Base-by-base conservation (phyloP, 1,140 invertebrate genomes). In the Octopus bimaculoides region DNA sequence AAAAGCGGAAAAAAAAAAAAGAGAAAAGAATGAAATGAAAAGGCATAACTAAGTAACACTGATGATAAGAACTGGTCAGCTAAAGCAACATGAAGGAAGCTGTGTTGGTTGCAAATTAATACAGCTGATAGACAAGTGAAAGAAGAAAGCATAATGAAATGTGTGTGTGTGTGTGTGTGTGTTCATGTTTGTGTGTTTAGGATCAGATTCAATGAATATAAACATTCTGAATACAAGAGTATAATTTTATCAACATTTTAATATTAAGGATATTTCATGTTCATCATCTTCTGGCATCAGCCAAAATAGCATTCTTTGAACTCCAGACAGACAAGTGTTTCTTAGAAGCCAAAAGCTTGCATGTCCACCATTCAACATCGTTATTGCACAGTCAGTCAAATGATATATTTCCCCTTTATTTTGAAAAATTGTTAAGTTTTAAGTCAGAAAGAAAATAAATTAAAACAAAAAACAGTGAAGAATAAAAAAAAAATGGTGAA, bases 351-450 rank as follows among this genome's bases (percentile, higher is more conserved):
- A 71, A 71, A 61, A 61, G 17, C 9, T 17, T 12, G 17, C 66
- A 71, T 71, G 17, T n/a, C 26, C 66, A 12, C 6, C 66, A 71
- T 71, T 14, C 66, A 61, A 9, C 17, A 71, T 71, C 66, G 14
- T 71, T 71, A 71, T 71, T 71, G 66, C 66, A 71, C 66, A 71
- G 66, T 71, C 66, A 71, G 66, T 71, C 26, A 20, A 71, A 71
- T 71, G 26, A 71, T 71, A 20, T 71, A 41, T 41, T 41, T 41
- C 26, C 26, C 26, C 66, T 71, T 17, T 71, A 17, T 71, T 61
- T 61, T 61, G 9, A 9, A 61, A 61, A 61, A 17, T 9, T 61
- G 9, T 61, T 17, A 12, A 17, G 17, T 61, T 71, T 71, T 71
- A 14, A 71, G 26, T 71, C 26, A 9, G 26, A n/a, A 71, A 20